phyloP scores from a whole-genome alignment of 2,797 vertebrate genomes.

The Cirrhinus mrigala region DNA sequence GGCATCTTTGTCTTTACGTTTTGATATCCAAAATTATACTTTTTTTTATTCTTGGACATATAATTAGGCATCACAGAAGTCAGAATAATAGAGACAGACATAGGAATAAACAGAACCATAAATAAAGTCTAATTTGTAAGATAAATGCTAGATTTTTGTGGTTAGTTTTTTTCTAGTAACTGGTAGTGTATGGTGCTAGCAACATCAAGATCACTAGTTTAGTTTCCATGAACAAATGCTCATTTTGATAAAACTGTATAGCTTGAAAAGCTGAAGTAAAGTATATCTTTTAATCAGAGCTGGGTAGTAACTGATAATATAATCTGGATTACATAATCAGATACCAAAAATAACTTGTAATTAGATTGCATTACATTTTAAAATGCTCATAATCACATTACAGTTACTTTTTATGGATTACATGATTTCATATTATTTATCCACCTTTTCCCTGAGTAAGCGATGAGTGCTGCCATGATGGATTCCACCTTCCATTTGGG shows the following conservation, averaged over 20 bases:
- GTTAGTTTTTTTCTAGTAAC: neutral
- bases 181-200: neutral
- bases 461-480: too few species aligned
- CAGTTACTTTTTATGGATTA: neutral
- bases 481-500: too few species aligned
- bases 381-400: neutral
- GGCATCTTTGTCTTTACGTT: neutral
- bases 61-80: neutral
- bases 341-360: neutral
- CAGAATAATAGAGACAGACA: neutral
- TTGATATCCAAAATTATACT: neutral
- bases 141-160: neutral
- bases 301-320: too few species aligned
- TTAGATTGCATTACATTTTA: neutral
- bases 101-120: too few species aligned
- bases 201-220: neutral
- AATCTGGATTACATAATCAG: too few species aligned
- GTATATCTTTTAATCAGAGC: neutral
- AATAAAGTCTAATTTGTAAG: too few species aligned
- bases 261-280: neutral
- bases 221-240: neutral
- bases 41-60: neutral
- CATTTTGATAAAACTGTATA: neutral
- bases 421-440: neutral
- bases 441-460: too few species aligned